A percentile compares a stretch with the other conserved stretches of the same genome.
phyloP scores from a whole-genome alignment of 2,113 vertebrate species.

The Isichthys henryi region DNA sequence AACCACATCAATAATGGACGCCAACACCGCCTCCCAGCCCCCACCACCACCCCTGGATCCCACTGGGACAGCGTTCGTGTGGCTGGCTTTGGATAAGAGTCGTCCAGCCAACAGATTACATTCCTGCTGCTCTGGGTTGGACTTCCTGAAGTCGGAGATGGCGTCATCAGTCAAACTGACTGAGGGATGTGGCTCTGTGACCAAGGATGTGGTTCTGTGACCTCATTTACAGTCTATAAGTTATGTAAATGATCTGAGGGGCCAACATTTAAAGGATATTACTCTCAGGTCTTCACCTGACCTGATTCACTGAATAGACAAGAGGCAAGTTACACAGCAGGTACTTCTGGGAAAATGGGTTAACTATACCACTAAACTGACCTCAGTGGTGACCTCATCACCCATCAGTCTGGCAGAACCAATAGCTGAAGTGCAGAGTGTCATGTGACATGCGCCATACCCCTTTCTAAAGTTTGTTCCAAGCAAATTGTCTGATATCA shows the following conservation, averaged over 20 bases:
- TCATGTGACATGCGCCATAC: not conserved
- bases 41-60: not conserved
- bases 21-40: not conserved
- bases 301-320: not conserved
- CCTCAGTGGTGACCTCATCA: not conserved
- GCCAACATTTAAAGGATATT: not conserved
- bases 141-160: not conserved
- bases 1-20: not conserved
- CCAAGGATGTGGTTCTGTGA: not conserved
- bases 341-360: not conserved
- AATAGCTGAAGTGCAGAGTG: not conserved
- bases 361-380: not conserved
- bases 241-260: not conserved
- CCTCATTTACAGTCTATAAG: not conserved
- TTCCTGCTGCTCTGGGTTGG: not conserved
- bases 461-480: not conserved
- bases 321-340: not conserved
- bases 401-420: not conserved
- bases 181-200: too few species aligned
- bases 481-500: not conserved
- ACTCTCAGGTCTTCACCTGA: not conserved
- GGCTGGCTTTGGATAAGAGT: not conserved
- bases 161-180: not conserved
- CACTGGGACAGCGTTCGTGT: not conserved
- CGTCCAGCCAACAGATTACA: not conserved